Base-by-base conservation (phyloP, 2,113 vertebrate genomes). In the Seriola aureovittata region DNA sequence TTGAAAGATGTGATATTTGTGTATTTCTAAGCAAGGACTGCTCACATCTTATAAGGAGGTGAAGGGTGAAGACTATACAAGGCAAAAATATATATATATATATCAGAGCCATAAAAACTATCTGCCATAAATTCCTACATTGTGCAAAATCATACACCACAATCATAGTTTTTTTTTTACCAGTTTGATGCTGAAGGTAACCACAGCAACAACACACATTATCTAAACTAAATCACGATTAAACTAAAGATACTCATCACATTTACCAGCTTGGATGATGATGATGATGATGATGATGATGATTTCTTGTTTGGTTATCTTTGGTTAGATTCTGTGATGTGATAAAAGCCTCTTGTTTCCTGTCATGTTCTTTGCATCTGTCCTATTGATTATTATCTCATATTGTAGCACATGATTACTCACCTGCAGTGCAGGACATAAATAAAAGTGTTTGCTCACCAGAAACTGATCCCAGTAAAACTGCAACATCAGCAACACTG, bases 401-500 rank as follows among this genome's bases (percentile, higher is more conserved):
- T 64, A n/a, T n/a, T 25, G 36, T 60, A 1, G 44, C 13, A 25
- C 40, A 13, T 73, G 13, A 57, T 38, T 48, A 17, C 57, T 71
- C 3, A 57, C 21, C n/a, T 12, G 23, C 57, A 52, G 19, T 4
- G 57, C 63, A 40, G 52, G n/a, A 32, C 4, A 63, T 48, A 12
- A 71, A 55, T 54, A n/a, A 10, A 55, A 55, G 9, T 32, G 46
- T 1, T 17, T 81, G 2, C 62, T 72, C 36, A 40, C 11, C 46
- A 23, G 46, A 36, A 50, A 40, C n/a, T 13, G n/a, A 65, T 76
- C 29, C 23, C 0, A 12, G 5, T 57, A 40, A 78, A 69, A 0
- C 11, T 81, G 29, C 64, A 65, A 3, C 75, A 65, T 67, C 57
- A 70, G 70, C 81, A 42, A 1, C 50, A 42, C 50, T 34, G 57